Conservation (phyloP, 2,113 vertebrate species). For the Pomatorhinus ruficollis region DNA sequence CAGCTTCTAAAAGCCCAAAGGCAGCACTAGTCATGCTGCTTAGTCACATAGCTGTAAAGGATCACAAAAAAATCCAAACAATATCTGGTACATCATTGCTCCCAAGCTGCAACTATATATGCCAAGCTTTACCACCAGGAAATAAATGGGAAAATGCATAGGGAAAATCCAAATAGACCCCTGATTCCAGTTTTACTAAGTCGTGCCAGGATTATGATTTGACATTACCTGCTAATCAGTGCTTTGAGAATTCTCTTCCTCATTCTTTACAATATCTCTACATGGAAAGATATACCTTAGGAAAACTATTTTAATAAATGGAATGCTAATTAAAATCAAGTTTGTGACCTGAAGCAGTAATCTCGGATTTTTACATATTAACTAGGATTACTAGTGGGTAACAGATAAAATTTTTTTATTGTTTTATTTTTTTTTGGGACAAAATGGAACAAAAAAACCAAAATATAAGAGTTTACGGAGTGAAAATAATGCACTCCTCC, state of each 20-base stretch:
- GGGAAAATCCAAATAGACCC: not conserved
- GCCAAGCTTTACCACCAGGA: constrained; percentile 3
- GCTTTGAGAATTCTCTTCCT: not conserved
- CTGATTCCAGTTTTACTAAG: not conserved
- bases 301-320: not conserved
- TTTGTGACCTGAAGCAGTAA: not conserved
- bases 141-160: not conserved
- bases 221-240: constrained; percentile 1
- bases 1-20: not conserved
- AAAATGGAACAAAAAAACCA: not conserved
- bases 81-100: constrained; percentile 9
- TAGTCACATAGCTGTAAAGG: not conserved
- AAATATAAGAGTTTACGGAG: not conserved
- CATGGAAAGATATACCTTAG: not conserved
- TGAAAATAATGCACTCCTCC: not conserved
- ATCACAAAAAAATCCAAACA: not conserved
- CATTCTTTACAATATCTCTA: not conserved
- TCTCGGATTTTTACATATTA: not conserved
- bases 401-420: not conserved
- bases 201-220: not conserved
- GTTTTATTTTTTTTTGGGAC: not conserved
- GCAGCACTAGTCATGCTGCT: not conserved
- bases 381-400: not conserved
- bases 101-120: not conserved
- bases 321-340: not conserved